A percentile compares a stretch with the other conserved stretches of the same genome.
phyloP scores from a whole-genome alignment of 2,888 invertebrate species.

The Agapostemon virescens region DNA sequence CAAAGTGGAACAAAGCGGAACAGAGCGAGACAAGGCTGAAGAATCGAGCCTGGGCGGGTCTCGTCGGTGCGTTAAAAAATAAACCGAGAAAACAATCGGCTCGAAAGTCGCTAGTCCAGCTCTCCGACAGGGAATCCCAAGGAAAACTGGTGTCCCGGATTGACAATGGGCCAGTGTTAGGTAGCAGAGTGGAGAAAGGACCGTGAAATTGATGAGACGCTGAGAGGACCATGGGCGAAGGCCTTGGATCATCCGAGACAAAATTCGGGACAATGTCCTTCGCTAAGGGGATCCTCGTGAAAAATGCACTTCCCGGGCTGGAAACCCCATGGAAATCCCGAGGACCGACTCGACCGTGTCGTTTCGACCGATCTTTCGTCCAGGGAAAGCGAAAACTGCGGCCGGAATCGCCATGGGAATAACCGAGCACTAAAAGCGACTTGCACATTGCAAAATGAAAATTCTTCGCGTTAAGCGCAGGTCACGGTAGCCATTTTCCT shows the following conservation, averaged over 20 bases:
- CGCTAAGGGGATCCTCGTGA: constrained; percentile 30
- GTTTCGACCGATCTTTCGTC: neutral
- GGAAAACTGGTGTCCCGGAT: constrained; percentile 33
- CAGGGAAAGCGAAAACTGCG: neutral
- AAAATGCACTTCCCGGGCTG: constrained; percentile 24
- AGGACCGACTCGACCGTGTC: neutral
- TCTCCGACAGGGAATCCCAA: constrained; percentile 38
- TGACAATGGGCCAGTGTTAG: constrained; percentile 36
- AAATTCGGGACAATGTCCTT: constrained; percentile 39
- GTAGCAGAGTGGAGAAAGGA: constrained; percentile 18
- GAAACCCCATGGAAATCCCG: neutral
- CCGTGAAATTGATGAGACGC: constrained; percentile 53
- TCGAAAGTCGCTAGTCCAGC: constrained; percentile 15
- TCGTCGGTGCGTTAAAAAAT: neutral
- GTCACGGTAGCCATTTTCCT: too few relatives aligned
- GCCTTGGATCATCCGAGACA: constrained; percentile 10
- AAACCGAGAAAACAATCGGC: constrained; percentile 2
- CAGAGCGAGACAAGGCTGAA: neutral
- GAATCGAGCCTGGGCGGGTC: neutral
- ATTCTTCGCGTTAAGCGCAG: too few relatives aligned
- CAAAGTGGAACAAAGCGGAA: neutral
- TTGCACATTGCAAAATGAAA: too few relatives aligned
- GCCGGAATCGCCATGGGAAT: neutral
- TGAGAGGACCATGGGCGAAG: neutral
- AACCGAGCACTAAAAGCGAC: too few relatives aligned